Percentiles rank a stretch among this genome's conserved stretches.
Conservation (phyloP, 2,113 vertebrate genomes). For the Tursiops truncatus region DNA sequence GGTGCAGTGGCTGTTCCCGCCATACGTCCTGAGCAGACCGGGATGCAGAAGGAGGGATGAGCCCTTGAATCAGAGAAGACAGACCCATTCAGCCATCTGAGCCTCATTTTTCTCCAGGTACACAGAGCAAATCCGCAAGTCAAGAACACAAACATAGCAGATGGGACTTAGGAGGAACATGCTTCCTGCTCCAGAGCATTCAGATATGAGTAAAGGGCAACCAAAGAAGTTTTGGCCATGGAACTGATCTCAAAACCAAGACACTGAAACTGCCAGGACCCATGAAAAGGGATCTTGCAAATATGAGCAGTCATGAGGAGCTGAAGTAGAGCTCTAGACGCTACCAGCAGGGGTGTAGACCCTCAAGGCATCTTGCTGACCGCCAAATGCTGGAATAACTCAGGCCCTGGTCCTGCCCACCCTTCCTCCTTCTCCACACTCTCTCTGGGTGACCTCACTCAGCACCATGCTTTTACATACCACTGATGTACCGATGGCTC, state of each 20-base stretch:
- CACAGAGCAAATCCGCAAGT: neutral
- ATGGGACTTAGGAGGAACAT: neutral
- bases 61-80: slow-evolving; percentile 2
- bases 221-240: neutral
- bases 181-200: neutral
- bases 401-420: neutral
- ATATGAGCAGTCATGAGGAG: rapidly evolving
- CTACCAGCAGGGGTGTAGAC: neutral
- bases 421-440: neutral
- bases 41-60: neutral
- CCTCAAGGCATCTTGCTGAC: neutral
- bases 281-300: neutral
- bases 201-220: neutral
- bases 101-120: slow-evolving; percentile 32
- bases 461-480: neutral
- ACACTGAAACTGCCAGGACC: neutral
- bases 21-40: neutral
- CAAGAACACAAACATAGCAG: neutral
- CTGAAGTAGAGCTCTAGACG: neutral
- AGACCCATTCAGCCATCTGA: neutral
- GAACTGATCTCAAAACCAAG: neutral
- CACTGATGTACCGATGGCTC: neutral
- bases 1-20: neutral
- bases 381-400: neutral
- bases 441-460: neutral